Percentiles rank a stretch among this genome's conserved stretches.
Conservation (phyloP, 2,888 invertebrate genomes). For the Apoda limacodes region DNA sequence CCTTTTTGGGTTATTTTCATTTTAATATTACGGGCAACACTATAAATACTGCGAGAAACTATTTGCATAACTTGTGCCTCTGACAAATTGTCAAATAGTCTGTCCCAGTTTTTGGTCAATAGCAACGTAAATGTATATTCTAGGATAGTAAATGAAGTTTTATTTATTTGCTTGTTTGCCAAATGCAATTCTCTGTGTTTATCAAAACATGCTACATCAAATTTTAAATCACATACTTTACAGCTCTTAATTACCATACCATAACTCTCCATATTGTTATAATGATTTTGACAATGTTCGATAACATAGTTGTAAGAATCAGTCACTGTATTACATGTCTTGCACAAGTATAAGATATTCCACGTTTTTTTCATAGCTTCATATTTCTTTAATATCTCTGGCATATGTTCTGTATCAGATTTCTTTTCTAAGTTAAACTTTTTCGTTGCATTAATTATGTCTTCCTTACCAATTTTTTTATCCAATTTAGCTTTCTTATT, state of each 20-base stretch:
- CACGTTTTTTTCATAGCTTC: neutral
- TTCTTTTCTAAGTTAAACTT: too few species aligned
- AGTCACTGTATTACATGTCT: neutral
- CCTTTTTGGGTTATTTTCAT: neutral
- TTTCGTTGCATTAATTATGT: too few species aligned
- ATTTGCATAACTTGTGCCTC: neutral
- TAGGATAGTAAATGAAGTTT: conserved; percentile 7
- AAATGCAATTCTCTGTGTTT: conserved; percentile 22
- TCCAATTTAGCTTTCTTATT: too few species aligned
- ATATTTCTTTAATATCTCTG: neutral
- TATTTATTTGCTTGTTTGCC: conserved; percentile 15
- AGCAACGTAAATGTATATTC: neutral
- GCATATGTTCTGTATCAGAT: too few species aligned
- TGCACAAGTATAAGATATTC: neutral
- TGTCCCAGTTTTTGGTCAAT: neutral
- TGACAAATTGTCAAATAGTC: neutral
- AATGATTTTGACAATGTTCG: neutral
- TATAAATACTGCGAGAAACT: neutral
- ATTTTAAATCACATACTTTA: neutral
- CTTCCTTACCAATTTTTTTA: too few species aligned
- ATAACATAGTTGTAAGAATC: neutral
- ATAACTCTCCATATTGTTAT: neutral
- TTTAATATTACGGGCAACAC: neutral
- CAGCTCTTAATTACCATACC: neutral
- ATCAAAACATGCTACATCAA: neutral